phyloP scores from a whole-genome alignment of 2,888 invertebrate species.

The Erebia aethiops region DNA sequence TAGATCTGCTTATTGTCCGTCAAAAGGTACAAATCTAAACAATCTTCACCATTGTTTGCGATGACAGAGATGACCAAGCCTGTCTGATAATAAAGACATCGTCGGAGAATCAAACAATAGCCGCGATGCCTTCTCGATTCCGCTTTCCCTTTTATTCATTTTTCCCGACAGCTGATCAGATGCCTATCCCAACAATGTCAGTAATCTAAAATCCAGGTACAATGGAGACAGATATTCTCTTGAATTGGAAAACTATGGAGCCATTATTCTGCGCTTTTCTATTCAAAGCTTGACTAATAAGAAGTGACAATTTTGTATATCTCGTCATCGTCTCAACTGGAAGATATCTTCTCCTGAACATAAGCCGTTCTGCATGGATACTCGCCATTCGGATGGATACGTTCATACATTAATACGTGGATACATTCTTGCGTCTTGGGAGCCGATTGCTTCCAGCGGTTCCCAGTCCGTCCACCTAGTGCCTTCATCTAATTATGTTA shows the following conservation, averaged over 20 bases:
- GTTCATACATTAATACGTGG: too few relatives aligned
- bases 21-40: slow-evolving; percentile 49
- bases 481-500: too few relatives aligned
- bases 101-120: slow-evolving; percentile 69
- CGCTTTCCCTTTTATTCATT: slow-evolving; percentile 70
- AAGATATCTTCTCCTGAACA: too few relatives aligned
- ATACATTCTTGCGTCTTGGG: too few relatives aligned
- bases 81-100: slow-evolving; percentile 60
- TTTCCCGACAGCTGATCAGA: slow-evolving; percentile 39
- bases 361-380: too few relatives aligned
- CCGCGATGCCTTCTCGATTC: slow-evolving; percentile 63
- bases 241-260: slow-evolving; percentile 20
- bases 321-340: too few relatives aligned
- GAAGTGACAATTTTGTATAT: too few relatives aligned
- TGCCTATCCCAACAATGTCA: slow-evolving; percentile 27
- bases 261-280: not conserved
- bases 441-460: too few relatives aligned
- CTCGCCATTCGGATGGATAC: too few relatives aligned
- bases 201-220: slow-evolving; percentile 36
- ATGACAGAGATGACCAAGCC: slow-evolving; percentile 50
- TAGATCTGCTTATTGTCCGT: slow-evolving; percentile 34
- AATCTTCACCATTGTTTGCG: slow-evolving; percentile 66
- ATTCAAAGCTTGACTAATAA: not conserved
- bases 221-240: slow-evolving; percentile 35
- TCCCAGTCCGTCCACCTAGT: too few relatives aligned